Base-by-base conservation (phyloP, 2,888 invertebrate genomes). In the Eristalinus sepulchralis region DNA sequence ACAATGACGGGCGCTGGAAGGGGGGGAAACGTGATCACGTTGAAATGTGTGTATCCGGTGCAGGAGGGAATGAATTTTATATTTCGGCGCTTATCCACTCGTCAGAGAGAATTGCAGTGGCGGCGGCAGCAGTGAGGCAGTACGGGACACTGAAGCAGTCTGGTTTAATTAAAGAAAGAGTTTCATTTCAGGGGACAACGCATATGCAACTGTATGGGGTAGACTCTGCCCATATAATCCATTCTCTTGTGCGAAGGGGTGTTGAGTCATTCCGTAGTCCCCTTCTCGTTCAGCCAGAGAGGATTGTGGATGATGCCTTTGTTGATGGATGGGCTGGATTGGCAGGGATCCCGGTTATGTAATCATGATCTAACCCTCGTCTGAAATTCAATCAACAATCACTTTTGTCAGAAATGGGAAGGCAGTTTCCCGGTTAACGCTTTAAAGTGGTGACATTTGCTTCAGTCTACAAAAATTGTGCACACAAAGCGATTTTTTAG, bases 81-180 rank as follows among this genome's bases (percentile, higher is more conserved):
- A 75, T 83, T 83, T 63, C 36, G 73, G 68, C 59, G 79, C 73
- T 83, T 79, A 70, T 64, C 75, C 79, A 75, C 79, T 79, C 79
- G 79, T 59, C 73, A 47, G 47, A 47, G 17, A 6, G 47, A 6
- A 9, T 27, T 27, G 27, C 27, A 27, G 27, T 27, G 17, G 47
- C n/a, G n/a, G n/a, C n/a, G n/a, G n/a, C n/a, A n/a, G n/a, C n/a
- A n/a, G n/a, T n/a, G n/a, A n/a, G n/a, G n/a, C 13, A 13, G 39
- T n/a, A 13, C 2, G 17, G 17, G 0, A 17, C 17, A 17, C 39
- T 6, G 1, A 13, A 5, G 47, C 6, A 47, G 47, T 47, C 53
- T 59, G 73, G 59, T 79, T 83, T 79, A 83, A 83, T 83, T 79
- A 79, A 73, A 59, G 71, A 63, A 83, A 79, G 47, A 17, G 47